Conservation (phyloP, 2,888 invertebrate species). For the Polymixis lichenea region DNA sequence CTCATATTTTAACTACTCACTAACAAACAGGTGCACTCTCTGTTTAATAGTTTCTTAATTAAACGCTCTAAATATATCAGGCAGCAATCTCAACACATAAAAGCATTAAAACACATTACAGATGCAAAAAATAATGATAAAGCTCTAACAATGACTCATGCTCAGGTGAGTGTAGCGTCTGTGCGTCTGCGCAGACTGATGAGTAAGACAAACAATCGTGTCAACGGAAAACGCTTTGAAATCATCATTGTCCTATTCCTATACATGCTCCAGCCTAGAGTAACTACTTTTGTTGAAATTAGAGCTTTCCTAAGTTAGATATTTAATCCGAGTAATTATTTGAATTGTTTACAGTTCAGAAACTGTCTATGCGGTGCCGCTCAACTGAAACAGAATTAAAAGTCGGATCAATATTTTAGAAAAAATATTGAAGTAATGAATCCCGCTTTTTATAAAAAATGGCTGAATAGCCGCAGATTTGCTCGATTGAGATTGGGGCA, state of each 20-base stretch:
- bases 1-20: constrained; percentile 18
- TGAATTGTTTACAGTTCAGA: background rate
- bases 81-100: constrained; percentile 31
- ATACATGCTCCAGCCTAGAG: background rate
- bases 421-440: no score
- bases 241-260: constrained; percentile 7
- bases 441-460: no score
- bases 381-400: background rate
- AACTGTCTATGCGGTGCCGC: background rate
- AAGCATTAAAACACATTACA: constrained; percentile 32
- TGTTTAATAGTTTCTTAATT: constrained; percentile 43
- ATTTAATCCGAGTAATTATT: background rate
- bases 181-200: constrained; percentile 66
- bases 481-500: background rate
- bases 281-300: background rate
- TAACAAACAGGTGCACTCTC: constrained; percentile 26
- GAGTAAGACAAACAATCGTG: constrained; percentile 59
- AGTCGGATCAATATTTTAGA: background rate
- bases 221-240: constrained; percentile 21
- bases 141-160: constrained; percentile 66
- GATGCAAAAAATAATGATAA: constrained; percentile 44
- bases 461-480: background rate
- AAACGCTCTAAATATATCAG: constrained; percentile 42
- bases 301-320: background rate
- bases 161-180: constrained; percentile 71